Conservation (phyloP, 1,140 invertebrate genomes). For the Leptinotarsa undecemlineata region DNA sequence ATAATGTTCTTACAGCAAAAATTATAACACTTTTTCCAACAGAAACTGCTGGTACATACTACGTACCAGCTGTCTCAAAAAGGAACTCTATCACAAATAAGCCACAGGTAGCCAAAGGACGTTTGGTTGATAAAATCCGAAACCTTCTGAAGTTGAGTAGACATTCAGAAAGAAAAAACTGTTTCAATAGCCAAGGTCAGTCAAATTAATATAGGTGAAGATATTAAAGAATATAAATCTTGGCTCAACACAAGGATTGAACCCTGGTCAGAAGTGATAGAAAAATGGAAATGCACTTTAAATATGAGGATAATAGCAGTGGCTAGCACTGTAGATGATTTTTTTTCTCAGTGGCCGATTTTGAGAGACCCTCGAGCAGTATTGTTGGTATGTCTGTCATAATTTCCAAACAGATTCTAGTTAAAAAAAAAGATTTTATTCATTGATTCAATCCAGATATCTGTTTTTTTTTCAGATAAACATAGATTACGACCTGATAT, state of each 20-base stretch:
- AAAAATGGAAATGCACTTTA: slow-evolving; percentile 16
- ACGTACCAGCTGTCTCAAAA: slow-evolving; percentile 1
- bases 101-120: neutral
- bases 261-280: slow-evolving; percentile 1
- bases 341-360: slow-evolving; percentile 16
- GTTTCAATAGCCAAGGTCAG: neutral
- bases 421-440: neutral
- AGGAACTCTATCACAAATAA: slow-evolving; percentile 4
- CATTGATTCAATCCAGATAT: neutral
- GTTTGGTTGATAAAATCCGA: slow-evolving; percentile 12
- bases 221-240: slow-evolving; percentile 7
- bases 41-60: slow-evolving; percentile 9
- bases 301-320: neutral
- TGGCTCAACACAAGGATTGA: neutral
- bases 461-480: slow-evolving; percentile 5
- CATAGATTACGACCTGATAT: slow-evolving; percentile 9
- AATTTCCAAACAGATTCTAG: neutral
- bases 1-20: slow-evolving; percentile 14
- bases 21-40: slow-evolving; percentile 10
- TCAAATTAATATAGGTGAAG: neutral
- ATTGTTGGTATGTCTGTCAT: slow-evolving; percentile 3
- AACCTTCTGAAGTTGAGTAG: neutral
- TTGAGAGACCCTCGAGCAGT: slow-evolving; percentile 7
- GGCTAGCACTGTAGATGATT: neutral
- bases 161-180: neutral